Evolutionary conservation across 2,888 invertebrate genomes (phyloP).

Genomic region (Nemoura dubitans): DNA sequence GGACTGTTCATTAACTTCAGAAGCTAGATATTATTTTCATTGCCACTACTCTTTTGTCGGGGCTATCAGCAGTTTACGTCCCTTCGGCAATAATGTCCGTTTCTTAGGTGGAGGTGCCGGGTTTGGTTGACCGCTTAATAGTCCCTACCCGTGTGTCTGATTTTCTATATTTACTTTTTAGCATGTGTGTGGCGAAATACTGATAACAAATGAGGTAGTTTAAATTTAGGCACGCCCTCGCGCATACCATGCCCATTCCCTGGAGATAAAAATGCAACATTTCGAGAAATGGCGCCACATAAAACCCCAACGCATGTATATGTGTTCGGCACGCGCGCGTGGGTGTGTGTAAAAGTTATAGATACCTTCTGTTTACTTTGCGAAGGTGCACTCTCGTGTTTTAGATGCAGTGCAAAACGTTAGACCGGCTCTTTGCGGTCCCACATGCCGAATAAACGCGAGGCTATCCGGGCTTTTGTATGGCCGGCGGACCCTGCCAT

Average conservation of each 20-base stretch:
- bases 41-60: not conserved
- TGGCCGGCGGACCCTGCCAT: not conserved
- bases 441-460: not conserved
- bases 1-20: too few species aligned
- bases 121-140: not conserved
- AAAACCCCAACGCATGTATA: not conserved
- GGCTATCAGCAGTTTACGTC: too few species aligned
- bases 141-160: too few species aligned
- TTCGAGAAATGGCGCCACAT: not conserved
- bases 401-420: slow-evolving; percentile 12
- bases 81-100: too few species aligned
- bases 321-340: not conserved
- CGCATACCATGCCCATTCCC: not conserved
- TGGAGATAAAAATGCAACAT: not conserved
- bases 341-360: not conserved
- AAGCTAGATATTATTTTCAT: not conserved
- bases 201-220: not conserved
- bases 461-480: not conserved
- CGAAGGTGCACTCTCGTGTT: not conserved
- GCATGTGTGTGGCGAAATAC: not conserved
- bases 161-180: too few species aligned
- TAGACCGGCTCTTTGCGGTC: not conserved
- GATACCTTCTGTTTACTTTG: not conserved
- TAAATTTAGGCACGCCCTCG: not conserved
- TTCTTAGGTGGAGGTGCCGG: slow-evolving; percentile 12